Evolutionary conservation across 2,797 vertebrate species (phyloP).

Genomic region (Poecilia picta): DNA sequence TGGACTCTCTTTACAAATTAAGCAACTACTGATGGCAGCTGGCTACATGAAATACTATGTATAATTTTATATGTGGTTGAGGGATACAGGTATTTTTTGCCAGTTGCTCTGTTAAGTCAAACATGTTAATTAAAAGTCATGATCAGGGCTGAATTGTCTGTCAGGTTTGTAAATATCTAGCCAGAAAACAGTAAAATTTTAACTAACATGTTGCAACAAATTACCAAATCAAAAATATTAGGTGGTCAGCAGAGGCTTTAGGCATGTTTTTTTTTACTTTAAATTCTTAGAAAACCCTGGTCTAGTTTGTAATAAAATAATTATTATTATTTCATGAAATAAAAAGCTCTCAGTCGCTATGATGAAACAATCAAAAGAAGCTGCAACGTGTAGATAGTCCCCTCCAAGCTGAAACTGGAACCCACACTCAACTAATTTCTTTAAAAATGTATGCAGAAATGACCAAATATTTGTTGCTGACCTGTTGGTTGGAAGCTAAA

Average conservation of each 20-base stretch:
- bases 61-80: not conserved
- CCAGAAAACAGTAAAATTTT: not conserved
- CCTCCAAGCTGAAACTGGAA: not conserved
- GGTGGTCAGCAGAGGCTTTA: not conserved
- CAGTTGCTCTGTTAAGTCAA: not conserved
- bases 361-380: not conserved
- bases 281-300: not conserved
- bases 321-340: too few species aligned
- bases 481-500: not conserved
- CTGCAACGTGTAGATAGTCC: not conserved
- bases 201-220: not conserved
- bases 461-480: not conserved
- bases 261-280: not conserved
- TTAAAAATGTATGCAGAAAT: not conserved
- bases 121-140: not conserved
- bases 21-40: not conserved
- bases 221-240: not conserved
- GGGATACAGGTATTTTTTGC: not conserved
- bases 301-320: not conserved
- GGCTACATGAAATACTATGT: not conserved
- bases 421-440: not conserved
- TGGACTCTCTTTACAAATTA: not conserved
- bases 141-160: not conserved
- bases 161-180: not conserved
- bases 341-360: not conserved